Conservation (phyloP, 2,797 vertebrate genomes). For the Chrysocyon brachyurus region DNA sequence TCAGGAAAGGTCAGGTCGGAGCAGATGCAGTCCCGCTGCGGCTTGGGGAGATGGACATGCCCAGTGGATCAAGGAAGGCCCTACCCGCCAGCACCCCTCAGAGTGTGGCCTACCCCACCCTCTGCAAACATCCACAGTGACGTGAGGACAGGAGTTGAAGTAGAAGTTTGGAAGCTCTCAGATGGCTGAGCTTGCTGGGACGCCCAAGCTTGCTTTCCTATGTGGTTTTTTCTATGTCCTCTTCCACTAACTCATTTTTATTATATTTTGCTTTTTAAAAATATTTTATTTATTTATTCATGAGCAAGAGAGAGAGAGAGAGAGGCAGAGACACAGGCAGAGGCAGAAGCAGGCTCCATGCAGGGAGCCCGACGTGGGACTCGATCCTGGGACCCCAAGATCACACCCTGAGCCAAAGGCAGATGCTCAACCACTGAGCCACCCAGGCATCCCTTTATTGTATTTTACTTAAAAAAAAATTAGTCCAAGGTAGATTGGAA, state of each 20-base stretch:
- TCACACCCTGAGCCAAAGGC: too few species aligned
- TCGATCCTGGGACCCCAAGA: too few species aligned
- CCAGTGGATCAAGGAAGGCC: not conserved
- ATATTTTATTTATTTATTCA: too few species aligned
- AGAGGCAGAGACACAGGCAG: too few species aligned
- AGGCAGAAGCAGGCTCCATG: too few species aligned
- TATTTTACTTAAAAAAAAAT: not conserved
- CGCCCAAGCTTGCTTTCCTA: not conserved
- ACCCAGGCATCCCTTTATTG: not conserved
- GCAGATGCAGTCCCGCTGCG: too few species aligned
- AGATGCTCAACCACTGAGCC: too few species aligned
- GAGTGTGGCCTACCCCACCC: not conserved
- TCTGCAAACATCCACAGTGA: not conserved
- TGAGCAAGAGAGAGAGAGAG: too few species aligned
- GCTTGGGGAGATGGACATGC: not conserved
- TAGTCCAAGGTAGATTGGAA: not conserved
- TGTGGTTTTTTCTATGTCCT: not conserved
- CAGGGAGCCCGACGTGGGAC: too few species aligned
- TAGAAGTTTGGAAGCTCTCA: accelerated
- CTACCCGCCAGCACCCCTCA: not conserved
- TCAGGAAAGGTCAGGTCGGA: accelerated
- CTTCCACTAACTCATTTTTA: not conserved
- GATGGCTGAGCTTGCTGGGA: not conserved
- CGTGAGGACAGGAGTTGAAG: not conserved
- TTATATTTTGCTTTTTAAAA: not conserved